phyloP scores from a whole-genome alignment of 1,140 invertebrate species.

The Neodiprion virginianus region DNA sequence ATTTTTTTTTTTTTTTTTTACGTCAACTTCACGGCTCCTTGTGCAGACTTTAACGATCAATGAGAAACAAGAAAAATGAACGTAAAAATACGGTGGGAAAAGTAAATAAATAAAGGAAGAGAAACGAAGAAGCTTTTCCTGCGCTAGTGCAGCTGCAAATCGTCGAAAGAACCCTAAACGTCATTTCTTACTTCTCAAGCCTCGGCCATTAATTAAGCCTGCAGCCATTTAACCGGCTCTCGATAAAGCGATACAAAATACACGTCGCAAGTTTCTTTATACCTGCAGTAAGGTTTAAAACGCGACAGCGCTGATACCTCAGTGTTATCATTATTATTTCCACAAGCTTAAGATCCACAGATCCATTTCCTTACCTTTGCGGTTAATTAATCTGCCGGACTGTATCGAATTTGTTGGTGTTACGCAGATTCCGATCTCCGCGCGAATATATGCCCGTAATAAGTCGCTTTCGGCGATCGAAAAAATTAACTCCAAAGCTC shows the following conservation, averaged over 20 bases:
- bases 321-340: too few relatives aligned
- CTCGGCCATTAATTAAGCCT: background rate
- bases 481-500: too few relatives aligned
- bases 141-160: background rate
- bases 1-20: background rate
- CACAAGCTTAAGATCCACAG: too few relatives aligned
- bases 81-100: background rate
- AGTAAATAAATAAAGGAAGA: background rate
- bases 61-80: background rate
- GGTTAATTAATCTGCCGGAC: too few relatives aligned
- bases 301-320: too few relatives aligned
- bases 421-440: too few relatives aligned
- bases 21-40: background rate
- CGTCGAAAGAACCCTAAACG: slow-evolving; percentile 5
- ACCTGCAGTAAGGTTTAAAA: too few relatives aligned
- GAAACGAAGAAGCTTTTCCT: background rate
- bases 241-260: slow-evolving; percentile 2
- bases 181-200: background rate
- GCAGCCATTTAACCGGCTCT: background rate
- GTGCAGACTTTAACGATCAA: background rate
- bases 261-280: background rate
- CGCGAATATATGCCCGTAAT: too few relatives aligned
- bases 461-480: too few relatives aligned
- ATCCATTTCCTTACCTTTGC: too few relatives aligned
- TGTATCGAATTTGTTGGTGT: too few relatives aligned